phyloP scores from a whole-genome alignment of 2,797 vertebrate genomes.

The Crocidura indochinensis region DNA sequence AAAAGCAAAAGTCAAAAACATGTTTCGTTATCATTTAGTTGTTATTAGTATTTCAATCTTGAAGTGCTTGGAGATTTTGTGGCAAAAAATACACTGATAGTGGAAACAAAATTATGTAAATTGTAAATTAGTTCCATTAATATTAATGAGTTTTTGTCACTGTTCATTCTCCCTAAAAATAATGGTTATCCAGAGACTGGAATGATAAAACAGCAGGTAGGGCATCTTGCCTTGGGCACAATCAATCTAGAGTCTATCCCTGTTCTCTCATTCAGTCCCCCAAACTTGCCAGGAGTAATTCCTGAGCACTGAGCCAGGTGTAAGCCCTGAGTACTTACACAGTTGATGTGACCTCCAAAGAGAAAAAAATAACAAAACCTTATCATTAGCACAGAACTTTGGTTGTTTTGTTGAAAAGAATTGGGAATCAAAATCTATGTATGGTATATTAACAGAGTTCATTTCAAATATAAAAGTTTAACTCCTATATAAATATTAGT shows the following conservation, averaged over 20 bases:
- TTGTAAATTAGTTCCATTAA: slow-evolving; percentile 47
- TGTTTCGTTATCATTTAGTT: slow-evolving; percentile 29
- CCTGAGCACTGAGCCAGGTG: too few relatives aligned
- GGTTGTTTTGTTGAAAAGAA: neutral
- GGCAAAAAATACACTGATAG: neutral
- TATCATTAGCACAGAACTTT: neutral
- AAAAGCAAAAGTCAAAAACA: slow-evolving; percentile 32
- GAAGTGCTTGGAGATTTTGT: neutral
- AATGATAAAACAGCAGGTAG: too few relatives aligned
- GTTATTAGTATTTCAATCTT: slow-evolving; percentile 42
- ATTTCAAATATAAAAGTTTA: slow-evolving; percentile 35
- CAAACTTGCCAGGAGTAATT: too few relatives aligned
- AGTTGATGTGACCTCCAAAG: neutral
- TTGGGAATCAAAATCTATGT: neutral
- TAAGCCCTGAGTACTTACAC: too few relatives aligned
- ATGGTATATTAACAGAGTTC: neutral
- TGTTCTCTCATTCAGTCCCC: too few relatives aligned
- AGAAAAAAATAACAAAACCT: neutral
- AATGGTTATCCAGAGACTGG: neutral
- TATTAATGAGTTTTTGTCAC: slow-evolving; percentile 13
- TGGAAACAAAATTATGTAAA: slow-evolving; percentile 10
- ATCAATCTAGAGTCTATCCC: too few relatives aligned
- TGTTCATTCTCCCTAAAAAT: neutral
- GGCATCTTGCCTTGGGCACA: too few relatives aligned
- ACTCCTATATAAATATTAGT: slow-evolving; percentile 47